Percentiles rank a stretch among this genome's conserved stretches.
phyloP scores from a whole-genome alignment of 1,140 invertebrate species.

The Adelges cooleyi region DNA sequence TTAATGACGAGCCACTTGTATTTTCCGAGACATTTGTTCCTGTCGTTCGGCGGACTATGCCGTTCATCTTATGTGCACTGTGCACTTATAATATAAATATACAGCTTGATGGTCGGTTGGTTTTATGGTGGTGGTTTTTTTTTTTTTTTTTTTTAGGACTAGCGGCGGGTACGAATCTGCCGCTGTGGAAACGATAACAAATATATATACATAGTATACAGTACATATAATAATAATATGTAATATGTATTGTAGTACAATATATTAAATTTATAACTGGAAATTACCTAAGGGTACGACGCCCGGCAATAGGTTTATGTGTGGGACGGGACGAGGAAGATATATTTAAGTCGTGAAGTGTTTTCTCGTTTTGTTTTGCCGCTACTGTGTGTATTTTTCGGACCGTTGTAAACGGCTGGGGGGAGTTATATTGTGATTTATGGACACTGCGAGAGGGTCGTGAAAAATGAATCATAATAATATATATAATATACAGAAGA shows the following conservation, averaged over 20 bases:
- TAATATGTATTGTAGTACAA: too few species aligned
- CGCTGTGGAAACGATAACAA: background rate
- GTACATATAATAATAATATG: too few species aligned
- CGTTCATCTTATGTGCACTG: too few species aligned
- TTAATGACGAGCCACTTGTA: slow-evolving; percentile 26
- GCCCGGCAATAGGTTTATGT: too few species aligned
- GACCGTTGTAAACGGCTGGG: too few species aligned
- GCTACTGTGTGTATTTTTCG: background rate
- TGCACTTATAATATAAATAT: too few species aligned
- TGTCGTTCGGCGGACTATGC: slow-evolving; percentile 3
- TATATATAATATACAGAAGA: too few species aligned
- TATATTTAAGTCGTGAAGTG: background rate
- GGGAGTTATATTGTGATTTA: too few species aligned
- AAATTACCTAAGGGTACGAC: background rate
- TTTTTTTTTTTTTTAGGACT: too few species aligned
- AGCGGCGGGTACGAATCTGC: too few species aligned
- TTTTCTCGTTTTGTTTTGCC: background rate
- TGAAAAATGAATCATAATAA: slow-evolving; percentile 13
- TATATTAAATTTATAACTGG: background rate
- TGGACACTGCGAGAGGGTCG: background rate
- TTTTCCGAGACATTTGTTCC: slow-evolving; percentile 27
- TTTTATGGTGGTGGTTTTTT: slow-evolving; percentile 17
- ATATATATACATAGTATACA: background rate
- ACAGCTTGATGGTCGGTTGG: slow-evolving; percentile 23
- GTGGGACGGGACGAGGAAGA: background rate